Conservation (phyloP, 2,113 vertebrate species). For the Solenodon paradoxus region DNA sequence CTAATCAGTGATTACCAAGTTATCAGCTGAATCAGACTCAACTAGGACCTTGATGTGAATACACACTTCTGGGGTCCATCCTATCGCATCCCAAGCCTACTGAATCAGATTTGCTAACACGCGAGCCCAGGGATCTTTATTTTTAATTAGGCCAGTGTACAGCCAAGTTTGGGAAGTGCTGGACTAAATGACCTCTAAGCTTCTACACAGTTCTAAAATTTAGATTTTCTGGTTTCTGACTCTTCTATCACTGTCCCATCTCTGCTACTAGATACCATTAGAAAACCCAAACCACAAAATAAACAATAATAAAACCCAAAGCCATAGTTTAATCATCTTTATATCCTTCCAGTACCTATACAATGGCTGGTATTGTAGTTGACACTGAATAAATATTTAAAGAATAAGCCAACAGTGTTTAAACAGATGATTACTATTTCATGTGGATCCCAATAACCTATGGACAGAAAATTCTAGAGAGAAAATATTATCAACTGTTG, state of each 20-base stretch:
- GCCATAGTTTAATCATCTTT: neutral
- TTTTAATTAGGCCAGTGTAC: neutral
- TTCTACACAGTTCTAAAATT: neutral
- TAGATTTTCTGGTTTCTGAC: constrained; percentile 32
- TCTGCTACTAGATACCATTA: neutral
- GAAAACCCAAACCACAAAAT: neutral
- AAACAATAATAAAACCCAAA: constrained; percentile 44
- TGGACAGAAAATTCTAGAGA: constrained; percentile 18
- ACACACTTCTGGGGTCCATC: neutral
- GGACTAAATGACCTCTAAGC: neutral
- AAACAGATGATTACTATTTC: constrained; percentile 49
- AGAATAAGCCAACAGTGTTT: constrained; percentile 2
- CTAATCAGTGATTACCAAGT: neutral
- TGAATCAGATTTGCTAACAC: neutral
- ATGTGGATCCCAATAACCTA: neutral
- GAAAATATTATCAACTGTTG: neutral
- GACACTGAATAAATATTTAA: constrained; percentile 49
- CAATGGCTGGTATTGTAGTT: neutral
- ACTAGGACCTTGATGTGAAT: neutral
- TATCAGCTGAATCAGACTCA: neutral
- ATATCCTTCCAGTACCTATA: neutral
- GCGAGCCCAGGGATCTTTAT: neutral
- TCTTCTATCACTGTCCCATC: neutral
- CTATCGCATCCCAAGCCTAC: neutral
- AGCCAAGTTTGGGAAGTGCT: neutral